Percentiles rank a stretch among this genome's conserved stretches.
phyloP scores from a whole-genome alignment of 2,888 invertebrate species.

The Megalurothrips usitatus region DNA sequence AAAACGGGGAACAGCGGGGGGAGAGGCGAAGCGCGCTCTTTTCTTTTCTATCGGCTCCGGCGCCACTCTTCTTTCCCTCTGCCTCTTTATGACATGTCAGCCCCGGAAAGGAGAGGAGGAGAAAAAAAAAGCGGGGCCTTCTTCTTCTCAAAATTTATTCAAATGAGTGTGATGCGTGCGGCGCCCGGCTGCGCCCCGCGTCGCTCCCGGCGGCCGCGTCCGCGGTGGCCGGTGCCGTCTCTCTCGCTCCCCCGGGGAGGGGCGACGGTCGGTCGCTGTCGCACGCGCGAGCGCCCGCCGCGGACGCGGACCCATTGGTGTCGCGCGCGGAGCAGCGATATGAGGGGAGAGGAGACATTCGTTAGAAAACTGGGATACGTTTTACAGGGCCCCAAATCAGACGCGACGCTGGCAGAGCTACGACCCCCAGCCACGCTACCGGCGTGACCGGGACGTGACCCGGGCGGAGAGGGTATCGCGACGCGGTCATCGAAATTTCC shows the following conservation, averaged over 20 bases:
- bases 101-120: background rate
- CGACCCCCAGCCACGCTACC: background rate
- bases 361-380: conserved; percentile 13
- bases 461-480: background rate
- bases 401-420: background rate
- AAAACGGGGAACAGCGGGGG: background rate
- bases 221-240: background rate
- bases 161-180: conserved; percentile 24
- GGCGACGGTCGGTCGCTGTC: too few relatives aligned
- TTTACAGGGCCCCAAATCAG: background rate
- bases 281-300: background rate
- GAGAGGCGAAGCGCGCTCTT: background rate
- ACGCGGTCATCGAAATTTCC: too few relatives aligned
- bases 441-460: background rate
- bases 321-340: background rate
- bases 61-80: background rate
- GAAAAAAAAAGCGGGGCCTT: background rate
- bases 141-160: conserved; percentile 10
- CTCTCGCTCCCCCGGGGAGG: too few relatives aligned
- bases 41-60: background rate
- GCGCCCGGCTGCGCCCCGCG: conserved; percentile 3
- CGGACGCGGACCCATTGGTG: background rate
- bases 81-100: conserved; percentile 13
- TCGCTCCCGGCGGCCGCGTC: background rate
- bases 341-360: background rate